These are phyloP conservation scores for Parthenolecanium corni DNA, from an alignment of 2,888 invertebrate genomes.

Conservation along the genomic window DNA sequence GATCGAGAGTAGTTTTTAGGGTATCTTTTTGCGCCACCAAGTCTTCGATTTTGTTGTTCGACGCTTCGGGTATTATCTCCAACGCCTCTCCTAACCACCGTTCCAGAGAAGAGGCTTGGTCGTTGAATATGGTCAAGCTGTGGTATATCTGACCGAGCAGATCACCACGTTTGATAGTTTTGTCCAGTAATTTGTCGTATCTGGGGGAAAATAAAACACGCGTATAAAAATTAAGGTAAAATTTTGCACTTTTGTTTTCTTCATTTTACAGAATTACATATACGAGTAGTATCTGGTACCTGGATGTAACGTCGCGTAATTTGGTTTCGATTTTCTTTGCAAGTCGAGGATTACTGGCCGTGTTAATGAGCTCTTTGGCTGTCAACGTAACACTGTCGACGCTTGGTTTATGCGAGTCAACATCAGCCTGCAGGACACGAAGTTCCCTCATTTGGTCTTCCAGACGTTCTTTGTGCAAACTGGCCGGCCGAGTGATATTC, in stretches of 20 bases:
- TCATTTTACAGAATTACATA: no score
- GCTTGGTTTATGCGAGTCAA: slow-evolving; percentile 74
- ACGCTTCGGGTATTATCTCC: slow-evolving; percentile 58
- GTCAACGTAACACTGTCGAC: slow-evolving; percentile 68
- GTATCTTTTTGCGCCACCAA: slow-evolving; percentile 49
- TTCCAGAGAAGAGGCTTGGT: slow-evolving; percentile 56
- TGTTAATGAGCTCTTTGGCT: slow-evolving; percentile 67
- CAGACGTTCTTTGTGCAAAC: slow-evolving; percentile 67
- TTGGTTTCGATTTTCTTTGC: slow-evolving; percentile 82
- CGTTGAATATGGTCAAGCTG: slow-evolving; percentile 55
- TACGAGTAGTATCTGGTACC: slow-evolving; percentile 33
- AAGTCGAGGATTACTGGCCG: slow-evolving; percentile 70
- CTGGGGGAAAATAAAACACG: slow-evolving; percentile 41
- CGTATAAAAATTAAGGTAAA: not conserved
- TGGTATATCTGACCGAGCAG: slow-evolving; percentile 68
- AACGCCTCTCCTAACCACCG: slow-evolving; percentile 56
- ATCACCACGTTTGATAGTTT: slow-evolving; percentile 62
- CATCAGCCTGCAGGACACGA: slow-evolving; percentile 64
- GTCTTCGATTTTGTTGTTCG: slow-evolving; percentile 44
- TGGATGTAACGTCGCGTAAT: slow-evolving; percentile 66
- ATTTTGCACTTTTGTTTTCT: no score
- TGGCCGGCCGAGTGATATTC: slow-evolving; percentile 66
- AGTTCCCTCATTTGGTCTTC: slow-evolving; percentile 85
- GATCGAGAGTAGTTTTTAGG: slow-evolving; percentile 52
- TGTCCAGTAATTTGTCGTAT: slow-evolving; percentile 75